phyloP scores from a whole-genome alignment of 2,888 invertebrate species.

The Leucania comma region DNA sequence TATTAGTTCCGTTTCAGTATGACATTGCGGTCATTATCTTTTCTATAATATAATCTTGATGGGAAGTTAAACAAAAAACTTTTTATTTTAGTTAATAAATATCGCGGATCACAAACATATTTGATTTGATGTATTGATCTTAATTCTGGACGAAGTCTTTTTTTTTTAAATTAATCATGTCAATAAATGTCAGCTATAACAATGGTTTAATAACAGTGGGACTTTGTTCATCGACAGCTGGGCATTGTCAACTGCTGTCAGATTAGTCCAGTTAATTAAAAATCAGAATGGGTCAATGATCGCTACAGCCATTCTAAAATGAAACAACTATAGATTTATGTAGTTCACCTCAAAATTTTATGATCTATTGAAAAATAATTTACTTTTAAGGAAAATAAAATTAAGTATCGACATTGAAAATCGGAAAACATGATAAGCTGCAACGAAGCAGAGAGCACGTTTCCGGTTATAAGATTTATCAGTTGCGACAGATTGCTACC shows the following conservation, averaged over 20 bases:
- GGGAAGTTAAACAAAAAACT: neutral
- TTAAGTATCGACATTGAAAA: neutral
- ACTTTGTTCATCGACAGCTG: no score
- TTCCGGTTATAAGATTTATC: conserved; percentile 24
- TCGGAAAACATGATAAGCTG: conserved; percentile 9
- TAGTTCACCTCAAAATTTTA: neutral
- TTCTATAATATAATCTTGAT: no score
- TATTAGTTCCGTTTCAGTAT: no score
- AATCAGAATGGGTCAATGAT: neutral
- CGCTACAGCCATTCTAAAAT: neutral
- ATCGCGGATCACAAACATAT: neutral
- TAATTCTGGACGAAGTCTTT: neutral
- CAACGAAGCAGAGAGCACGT: conserved; percentile 2
- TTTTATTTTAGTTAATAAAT: neutral
- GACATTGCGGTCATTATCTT: no score
- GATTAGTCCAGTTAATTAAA: no score
- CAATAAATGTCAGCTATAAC: no score
- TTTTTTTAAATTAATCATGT: no score
- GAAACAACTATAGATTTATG: neutral
- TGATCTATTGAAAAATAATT: conserved; percentile 1
- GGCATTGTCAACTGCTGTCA: no score
- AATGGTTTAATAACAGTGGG: no score
- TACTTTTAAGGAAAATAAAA: conserved; percentile 1
- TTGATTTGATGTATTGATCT: no score
- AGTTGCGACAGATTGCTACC: conserved; percentile 25